phyloP scores from a whole-genome alignment of 2,888 invertebrate species.

The Lasioglossum vierecki region DNA sequence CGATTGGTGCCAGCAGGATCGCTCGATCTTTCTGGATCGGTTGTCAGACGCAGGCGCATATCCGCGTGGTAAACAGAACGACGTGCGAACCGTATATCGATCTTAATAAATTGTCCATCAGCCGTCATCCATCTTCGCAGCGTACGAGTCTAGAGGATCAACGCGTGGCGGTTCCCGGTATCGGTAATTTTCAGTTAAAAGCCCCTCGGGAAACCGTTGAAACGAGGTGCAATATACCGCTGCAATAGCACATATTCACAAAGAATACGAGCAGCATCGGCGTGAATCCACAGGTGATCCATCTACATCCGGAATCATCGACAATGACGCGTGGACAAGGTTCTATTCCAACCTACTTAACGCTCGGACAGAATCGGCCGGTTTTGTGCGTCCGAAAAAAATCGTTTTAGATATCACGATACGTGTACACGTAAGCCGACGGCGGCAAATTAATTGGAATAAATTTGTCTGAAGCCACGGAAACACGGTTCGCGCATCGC shows the following conservation, averaged over 20 bases:
- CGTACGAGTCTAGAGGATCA: slow-evolving; percentile 51
- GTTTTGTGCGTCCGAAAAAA: background rate
- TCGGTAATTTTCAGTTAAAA: slow-evolving; percentile 54
- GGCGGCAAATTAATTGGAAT: slow-evolving; percentile 2
- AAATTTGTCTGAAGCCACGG: background rate
- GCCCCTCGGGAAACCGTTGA: slow-evolving; percentile 35
- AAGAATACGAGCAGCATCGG: slow-evolving; percentile 26
- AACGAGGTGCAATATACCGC: background rate
- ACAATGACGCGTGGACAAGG: slow-evolving; percentile 6
- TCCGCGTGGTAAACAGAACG: slow-evolving; percentile 55
- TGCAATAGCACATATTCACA: background rate
- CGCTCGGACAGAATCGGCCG: background rate
- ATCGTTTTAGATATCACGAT: background rate
- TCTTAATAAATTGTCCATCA: slow-evolving; percentile 78
- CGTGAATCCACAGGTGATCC: background rate
- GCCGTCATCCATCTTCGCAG: slow-evolving; percentile 72
- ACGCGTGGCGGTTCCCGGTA: slow-evolving; percentile 59
- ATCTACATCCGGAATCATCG: background rate
- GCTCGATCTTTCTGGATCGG: slow-evolving; percentile 39
- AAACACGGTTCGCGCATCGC: background rate
- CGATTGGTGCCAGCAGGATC: background rate
- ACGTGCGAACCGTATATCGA: slow-evolving; percentile 67
- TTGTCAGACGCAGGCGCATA: slow-evolving; percentile 18
- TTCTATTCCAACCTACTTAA: background rate
- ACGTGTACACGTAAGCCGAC: background rate